Evolutionary conservation across 2,888 invertebrate species (phyloP), one percentile per base, ranked within the genome.

Genomic region (Drosophila colorata): DNA sequence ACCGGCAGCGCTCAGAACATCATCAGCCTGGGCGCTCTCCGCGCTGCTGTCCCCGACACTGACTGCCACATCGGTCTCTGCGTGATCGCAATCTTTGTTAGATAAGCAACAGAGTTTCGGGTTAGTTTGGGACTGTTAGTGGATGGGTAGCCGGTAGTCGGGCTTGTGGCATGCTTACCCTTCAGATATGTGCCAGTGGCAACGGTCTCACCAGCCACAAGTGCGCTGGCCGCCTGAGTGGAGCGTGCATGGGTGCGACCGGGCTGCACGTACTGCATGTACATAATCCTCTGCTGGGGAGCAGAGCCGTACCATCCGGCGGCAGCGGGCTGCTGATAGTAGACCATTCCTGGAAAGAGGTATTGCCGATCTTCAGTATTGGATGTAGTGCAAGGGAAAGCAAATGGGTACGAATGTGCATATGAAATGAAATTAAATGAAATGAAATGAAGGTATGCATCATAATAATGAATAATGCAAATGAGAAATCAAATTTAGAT

Each of bases 241-340:
- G 91, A 91, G 53, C 91, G 91, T 14, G 90, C 90, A 63, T 89
- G 88, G 5, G 88, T 88, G 61, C 80, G 75, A 47, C 90, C 83
- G 20, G 91, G 91, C 64, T 91, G 91, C 38, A 90, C 91, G 40
- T 92, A 91, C 58, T 91, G 91, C 87, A 92, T 90, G 69, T 92
- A 91, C 89, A 91, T 90, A 73, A 90, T 81, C 33, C 90, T 90
- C 52, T 88, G 83, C 53, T 90, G 88, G 23, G 89, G 82, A 4
- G 67, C 73, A 9, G 78, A 72, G 2, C 74, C 85, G 58, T 90
- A 90, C 70, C 90, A 89, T 64, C 85, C 90, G 40, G 88, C 90
- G 38, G 91, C 88, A 33, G 91, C 88, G 4, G 91, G 91, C 40
- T 90, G 91, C 72, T 91, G 91, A 46, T 87, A 87, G 71, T 90